Base-by-base conservation (phyloP, 2,888 invertebrate genomes). In the Trisateles emortualis region DNA sequence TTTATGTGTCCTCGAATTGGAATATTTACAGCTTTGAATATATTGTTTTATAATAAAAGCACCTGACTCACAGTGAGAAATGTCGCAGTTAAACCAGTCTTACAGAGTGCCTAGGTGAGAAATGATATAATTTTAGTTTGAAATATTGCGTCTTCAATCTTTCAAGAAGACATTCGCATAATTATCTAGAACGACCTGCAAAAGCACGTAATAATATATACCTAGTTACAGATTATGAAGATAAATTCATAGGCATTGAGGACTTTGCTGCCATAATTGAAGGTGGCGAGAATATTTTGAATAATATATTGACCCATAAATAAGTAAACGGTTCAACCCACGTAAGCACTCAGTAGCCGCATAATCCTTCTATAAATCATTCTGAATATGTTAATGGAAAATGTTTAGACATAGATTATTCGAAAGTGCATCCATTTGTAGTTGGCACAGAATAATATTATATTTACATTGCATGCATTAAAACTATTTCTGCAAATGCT, bases 261-360 rank as follows among this genome's bases (percentile, higher is more conserved):
- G 29, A 26, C 41, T 14, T 11, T 1, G 2, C 17, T 14, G 3
- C 4, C 17, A 10, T 8, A 40, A 35, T 29, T 17, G n/a, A 38
- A 1, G 32, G 1, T 11, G 29, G 51, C 24, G 36, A 29, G 17
- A 49, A 62, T 53, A 49, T 52, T 52, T 42, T 54, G 45, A 48
- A 45, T 41, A 48, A 39, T 38, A 51, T 46, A 62, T 11, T 38
- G 42, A n/a, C 2, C 44, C 49, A 45, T 52, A 61, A 56, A 61
- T 50, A 66, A 61, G 30, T 33, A 61, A 56, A 56, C 45, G 29
- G 47, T 36, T 42, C 46, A 33, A 40, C 66, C 56, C 56, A 65
- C 64, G 41, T 22, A 33, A 1, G 49, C 38, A 4, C n/a, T 1
- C 2, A 1, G 11, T 30, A 11, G 19, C 8, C 19, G 8, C 9